phyloP scores from a whole-genome alignment of 1,140 invertebrate species.

The Atta colombica region DNA sequence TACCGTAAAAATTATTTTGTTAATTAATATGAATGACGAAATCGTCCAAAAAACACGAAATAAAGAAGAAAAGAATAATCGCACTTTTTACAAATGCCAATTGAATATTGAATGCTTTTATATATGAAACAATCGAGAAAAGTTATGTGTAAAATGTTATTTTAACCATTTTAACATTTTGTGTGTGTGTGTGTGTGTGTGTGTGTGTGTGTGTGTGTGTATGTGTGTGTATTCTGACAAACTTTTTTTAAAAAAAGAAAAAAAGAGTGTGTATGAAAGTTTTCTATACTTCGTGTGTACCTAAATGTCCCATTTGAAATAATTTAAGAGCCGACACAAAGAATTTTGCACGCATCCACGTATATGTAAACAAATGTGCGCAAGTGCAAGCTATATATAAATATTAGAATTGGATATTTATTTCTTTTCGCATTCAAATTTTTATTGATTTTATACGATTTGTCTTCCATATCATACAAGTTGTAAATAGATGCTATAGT shows the following conservation, averaged over 20 bases:
- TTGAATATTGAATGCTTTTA: conserved; percentile 72
- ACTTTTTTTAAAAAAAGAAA: conserved; percentile 61
- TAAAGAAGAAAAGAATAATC: conserved; percentile 3
- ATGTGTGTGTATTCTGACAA: not conserved
- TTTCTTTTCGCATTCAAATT: conserved; percentile 17
- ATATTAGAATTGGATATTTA: conserved; percentile 2
- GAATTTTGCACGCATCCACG: not conserved
- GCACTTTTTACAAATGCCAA: conserved; percentile 65
- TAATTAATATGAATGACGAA: conserved; percentile 36
- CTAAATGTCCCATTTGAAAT: conserved; percentile 37
- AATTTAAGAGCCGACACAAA: conserved; percentile 1
- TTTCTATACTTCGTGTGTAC: conserved; percentile 48
- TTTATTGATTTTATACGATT: conserved; percentile 32
- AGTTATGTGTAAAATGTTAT: conserved; percentile 59
- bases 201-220: not conserved
- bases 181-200: too few relatives aligned
- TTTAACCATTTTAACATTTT: conserved; percentile 36
- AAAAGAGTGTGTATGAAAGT: conserved; percentile 15
- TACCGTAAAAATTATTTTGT: conserved; percentile 49
- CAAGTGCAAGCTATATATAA: not conserved
- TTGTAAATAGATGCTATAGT: conserved; percentile 6
- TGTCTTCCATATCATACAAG: conserved; percentile 45
- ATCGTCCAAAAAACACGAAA: conserved; percentile 25
- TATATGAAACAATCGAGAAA: conserved; percentile 51
- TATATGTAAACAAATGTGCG: not conserved